Base-by-base conservation (phyloP, 2,113 vertebrate species). In the Apistogramma diplotaenia region DNA sequence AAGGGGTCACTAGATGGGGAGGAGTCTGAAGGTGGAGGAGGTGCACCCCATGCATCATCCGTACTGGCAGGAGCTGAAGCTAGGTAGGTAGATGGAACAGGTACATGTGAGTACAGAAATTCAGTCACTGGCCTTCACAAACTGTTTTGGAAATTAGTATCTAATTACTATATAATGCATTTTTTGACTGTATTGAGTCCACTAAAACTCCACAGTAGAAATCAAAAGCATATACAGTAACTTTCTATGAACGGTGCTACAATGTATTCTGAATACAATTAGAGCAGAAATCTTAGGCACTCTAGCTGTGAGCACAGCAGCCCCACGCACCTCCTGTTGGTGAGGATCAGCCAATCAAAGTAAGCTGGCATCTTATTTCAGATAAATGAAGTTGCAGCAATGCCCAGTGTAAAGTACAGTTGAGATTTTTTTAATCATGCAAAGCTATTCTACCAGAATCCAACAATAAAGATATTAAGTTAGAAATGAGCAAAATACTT, bases 1-100 rank as follows among this genome's bases (percentile, higher is more conserved):
- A 95, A 96, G 2, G 95, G 95, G 82, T 95, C 93, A 27, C 53
- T 65, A 3, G 88, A 83, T 5, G 85, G 55, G 2, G 90, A 60
- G 11, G 84, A 81, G 67, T 82, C 76, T 35, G 87, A 18, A 31
- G 88, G 87, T 2, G 86, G 84, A 46, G 90, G 90, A 65, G 95
- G 92, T 2, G 93, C 92, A 0, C 94, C 96, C 95, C 95, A 95
- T 0, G 93, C 92, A 61, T 94, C 93, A 29, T 86, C 91, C 13
- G 89, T 60, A 37, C 76, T 79, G 6, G 77, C 83, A 4, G 92
- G 78, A 83, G 90, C 87, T 79, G 92, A 79, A n/a, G 78, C 90
- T 93, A 16, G 43, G 72, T 10, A 23, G 13, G 27, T 1, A 71
- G 58, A 74, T 15, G 4, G 3, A 72, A 19, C 8, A 76, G 5